phyloP scores from a whole-genome alignment of 2,113 vertebrate genomes.

The Herpetotheres cachinnans region DNA sequence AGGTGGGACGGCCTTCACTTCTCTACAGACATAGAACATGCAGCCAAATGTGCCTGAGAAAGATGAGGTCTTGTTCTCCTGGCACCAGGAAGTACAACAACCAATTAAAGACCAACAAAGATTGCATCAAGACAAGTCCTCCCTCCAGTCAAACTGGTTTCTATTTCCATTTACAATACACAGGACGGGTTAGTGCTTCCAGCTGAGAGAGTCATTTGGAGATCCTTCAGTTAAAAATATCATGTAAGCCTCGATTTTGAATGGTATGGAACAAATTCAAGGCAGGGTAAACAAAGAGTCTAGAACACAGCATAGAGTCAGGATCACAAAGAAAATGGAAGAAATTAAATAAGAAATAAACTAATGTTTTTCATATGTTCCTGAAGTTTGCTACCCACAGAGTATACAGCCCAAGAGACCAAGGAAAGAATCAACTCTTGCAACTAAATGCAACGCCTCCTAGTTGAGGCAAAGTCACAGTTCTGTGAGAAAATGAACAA shows the following conservation, averaged over 20 bases:
- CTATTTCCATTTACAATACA: not conserved
- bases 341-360: not conserved
- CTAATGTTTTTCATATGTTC: fast-evolving
- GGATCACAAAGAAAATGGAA: not conserved
- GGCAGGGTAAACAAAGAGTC: not conserved
- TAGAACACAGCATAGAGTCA: not conserved
- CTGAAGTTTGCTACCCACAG: not conserved
- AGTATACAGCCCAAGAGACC: not conserved
- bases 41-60: not conserved
- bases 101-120: not conserved
- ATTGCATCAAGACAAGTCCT: not conserved
- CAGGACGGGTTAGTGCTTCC: not conserved
- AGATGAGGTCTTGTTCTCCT: not conserved
- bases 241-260: not conserved
- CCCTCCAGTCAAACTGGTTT: not conserved
- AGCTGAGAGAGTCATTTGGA: not conserved
- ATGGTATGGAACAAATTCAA: not conserved
- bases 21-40: not conserved
- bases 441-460: not conserved
- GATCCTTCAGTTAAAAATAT: not conserved
- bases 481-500: not conserved
- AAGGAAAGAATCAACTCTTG: not conserved
- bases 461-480: not conserved
- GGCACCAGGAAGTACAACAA: not conserved
- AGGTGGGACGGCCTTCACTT: not conserved